Evolutionary conservation across 2,113 vertebrate species (phyloP).

Genomic region (Malurus elegans): DNA sequence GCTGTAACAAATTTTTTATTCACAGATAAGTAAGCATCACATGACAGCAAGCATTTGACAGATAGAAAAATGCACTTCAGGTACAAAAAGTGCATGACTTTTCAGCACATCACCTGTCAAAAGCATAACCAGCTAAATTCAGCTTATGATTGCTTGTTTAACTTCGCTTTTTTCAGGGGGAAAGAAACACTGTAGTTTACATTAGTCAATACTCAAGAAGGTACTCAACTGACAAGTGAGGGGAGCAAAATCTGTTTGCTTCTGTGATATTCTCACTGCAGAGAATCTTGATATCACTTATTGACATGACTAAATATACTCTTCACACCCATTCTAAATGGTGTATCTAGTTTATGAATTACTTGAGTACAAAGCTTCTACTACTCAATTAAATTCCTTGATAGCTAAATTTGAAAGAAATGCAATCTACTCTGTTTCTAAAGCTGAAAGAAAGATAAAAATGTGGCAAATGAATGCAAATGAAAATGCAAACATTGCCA

Average conservation of each 20-base stretch:
- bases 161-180: neutral
- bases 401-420: neutral
- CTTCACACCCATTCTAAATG: neutral
- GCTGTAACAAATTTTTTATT: constrained; percentile 1
- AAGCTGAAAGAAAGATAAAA: neutral
- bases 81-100: neutral
- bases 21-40: constrained; percentile 19
- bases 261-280: neutral
- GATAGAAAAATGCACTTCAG: neutral
- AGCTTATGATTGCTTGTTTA: neutral
- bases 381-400: neutral
- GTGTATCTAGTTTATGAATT: neutral
- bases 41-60: neutral
- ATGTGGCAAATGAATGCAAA: neutral
- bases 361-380: neutral
- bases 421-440: neutral
- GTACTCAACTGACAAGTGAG: neutral
- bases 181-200: neutral
- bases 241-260: neutral
- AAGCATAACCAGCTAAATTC: neutral
- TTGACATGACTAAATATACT: neutral
- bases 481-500: neutral
- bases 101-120: neutral
- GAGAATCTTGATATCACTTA: neutral
- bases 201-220: neutral